These are phyloP conservation scores for Hippocampus barbouri DNA, from an alignment of 2,113 vertebrate species.

Conservation along the genomic window DNA sequence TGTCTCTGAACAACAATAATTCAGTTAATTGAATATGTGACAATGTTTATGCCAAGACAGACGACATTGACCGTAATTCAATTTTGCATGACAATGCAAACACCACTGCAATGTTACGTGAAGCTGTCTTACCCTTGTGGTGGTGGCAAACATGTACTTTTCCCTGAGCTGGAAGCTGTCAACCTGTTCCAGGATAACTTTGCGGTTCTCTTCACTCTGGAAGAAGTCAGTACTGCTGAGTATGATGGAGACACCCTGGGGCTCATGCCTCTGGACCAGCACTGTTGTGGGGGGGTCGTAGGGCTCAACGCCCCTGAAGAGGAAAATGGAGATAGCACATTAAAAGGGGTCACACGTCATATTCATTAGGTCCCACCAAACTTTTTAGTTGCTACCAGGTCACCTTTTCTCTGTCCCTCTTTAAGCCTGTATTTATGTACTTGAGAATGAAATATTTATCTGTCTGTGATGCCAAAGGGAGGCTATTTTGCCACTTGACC, in stretches of 20 bases:
- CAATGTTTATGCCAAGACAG: neutral
- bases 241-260: conserved; percentile 82
- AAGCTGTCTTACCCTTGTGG: conserved; percentile 78
- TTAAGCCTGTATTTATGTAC: too few relatives aligned
- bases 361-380: neutral
- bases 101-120: neutral
- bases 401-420: too few relatives aligned
- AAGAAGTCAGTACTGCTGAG: conserved; percentile 94
- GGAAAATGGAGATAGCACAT: neutral
- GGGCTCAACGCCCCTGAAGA: conserved; percentile 85
- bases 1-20: neutral
- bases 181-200: conserved; percentile 84
- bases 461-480: too few relatives aligned
- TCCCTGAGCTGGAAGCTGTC: conserved; percentile 93
- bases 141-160: conserved; percentile 97
- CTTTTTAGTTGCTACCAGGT: neutral
- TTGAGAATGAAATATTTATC: too few relatives aligned
- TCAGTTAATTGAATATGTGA: neutral
- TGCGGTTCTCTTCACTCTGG: conserved; percentile 85
- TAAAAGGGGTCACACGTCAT: neutral
- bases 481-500: too few relatives aligned
- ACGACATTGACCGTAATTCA: neutral
- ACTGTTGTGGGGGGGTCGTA: conserved; percentile 83
- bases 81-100: neutral
- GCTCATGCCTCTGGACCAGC: conserved; percentile 89